phyloP scores from a whole-genome alignment of 1,140 invertebrate genomes.

The Cephus cinctus region DNA sequence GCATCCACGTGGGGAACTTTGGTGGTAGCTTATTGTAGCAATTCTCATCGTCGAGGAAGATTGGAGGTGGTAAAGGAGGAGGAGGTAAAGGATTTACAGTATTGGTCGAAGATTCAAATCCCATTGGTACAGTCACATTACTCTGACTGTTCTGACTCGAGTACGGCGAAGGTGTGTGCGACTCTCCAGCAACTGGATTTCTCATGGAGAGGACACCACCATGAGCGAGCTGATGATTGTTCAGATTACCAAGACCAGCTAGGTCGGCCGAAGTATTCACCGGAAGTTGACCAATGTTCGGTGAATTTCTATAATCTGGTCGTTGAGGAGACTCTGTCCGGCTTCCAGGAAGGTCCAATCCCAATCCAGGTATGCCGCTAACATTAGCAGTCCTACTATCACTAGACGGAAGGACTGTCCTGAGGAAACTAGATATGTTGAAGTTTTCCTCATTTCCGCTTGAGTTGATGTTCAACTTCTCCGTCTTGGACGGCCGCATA shows the following conservation, averaged over 20 bases:
- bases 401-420: slow-evolving; percentile 46
- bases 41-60: slow-evolving; percentile 51
- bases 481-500: slow-evolving; percentile 34
- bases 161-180: slow-evolving; percentile 43
- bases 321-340: slow-evolving; percentile 32
- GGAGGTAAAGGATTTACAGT: slow-evolving; percentile 54
- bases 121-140: slow-evolving; percentile 36
- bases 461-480: no score
- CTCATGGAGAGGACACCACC: no score
- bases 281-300: slow-evolving; percentile 27
- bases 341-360: slow-evolving; percentile 41
- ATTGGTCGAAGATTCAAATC: slow-evolving; percentile 19
- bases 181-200: slow-evolving; percentile 31
- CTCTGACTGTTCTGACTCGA: slow-evolving; percentile 50
- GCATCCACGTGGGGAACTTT: slow-evolving; percentile 56
- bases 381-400: slow-evolving; percentile 31
- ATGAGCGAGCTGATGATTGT: slow-evolving; percentile 41
- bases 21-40: slow-evolving; percentile 56
- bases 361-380: slow-evolving; percentile 47
- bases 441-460: slow-evolving; percentile 39
- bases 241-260: slow-evolving; percentile 20
- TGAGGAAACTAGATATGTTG: slow-evolving; percentile 48
- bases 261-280: slow-evolving; percentile 31
- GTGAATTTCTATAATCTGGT: slow-evolving; percentile 39
- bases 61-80: slow-evolving; percentile 62